Base-by-base conservation (phyloP, 2,797 vertebrate genomes). In the Eurystomus glaucurus region DNA sequence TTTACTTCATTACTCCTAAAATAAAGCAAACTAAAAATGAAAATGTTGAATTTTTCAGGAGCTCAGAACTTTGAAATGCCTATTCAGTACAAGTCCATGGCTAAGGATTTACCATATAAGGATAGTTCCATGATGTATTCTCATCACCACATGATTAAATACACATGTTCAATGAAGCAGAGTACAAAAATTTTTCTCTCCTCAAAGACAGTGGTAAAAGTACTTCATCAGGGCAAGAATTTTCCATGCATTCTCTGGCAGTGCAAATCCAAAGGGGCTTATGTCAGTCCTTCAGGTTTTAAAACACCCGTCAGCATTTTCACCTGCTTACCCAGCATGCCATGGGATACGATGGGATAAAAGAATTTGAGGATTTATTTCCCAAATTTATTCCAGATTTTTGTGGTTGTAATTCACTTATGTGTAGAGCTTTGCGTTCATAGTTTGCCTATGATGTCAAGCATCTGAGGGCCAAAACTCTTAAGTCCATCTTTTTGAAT, bases 301-400 rank as follows among this genome's bases (percentile, higher is more conserved):
- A 76, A 92, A 81, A 35, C 11, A 76, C 1, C 1, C 1, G 0
- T 75, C 72, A 76, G 10, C 19, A 61, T 69, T 88, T 85, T 90
- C n/a, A 57, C 4, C 4, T 0, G 0, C 11, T 75, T 51, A 26
- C 23, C 2, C 37, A 51, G 22, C 29, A 46, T 29, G 26, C 71
- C 35, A 55, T 7, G 11, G n/a, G 17, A 55, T 78, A 68, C 6
- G 48, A 62, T 10, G 74, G 10, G 7, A 54, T 35, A 11, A 37
- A 77, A 65, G 35, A 43, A 22, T 6, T 12, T 22, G 54, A 17
- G 31, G 14, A 48, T 72, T 69, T 41, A 62, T 84, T 79, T 88
- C 11, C 29, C 22, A 88, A 58, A 88, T 58, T 58, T 79, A 22
- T 79, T 90, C 35, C 62, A 90, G 18, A 79, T 72, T 72, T 31